Conservation (phyloP, 2,113 vertebrate species). For the Saguinus midas region DNA sequence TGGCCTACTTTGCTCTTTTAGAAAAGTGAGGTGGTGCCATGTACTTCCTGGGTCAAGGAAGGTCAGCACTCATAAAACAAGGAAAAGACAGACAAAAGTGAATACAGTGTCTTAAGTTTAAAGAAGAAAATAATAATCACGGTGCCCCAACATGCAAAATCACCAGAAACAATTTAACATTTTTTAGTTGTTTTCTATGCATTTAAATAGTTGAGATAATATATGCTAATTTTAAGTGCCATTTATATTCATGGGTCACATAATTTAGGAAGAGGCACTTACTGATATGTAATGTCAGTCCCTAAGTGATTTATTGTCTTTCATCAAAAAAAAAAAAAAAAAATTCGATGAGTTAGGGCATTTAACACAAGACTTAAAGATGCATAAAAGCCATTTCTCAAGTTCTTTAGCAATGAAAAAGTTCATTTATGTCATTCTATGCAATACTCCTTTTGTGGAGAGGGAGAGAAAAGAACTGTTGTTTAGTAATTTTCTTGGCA, state of each 20-base stretch:
- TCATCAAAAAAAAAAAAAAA: constrained; percentile 58
- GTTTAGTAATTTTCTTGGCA: constrained; percentile 72
- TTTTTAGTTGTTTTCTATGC: neutral
- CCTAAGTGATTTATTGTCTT: constrained; percentile 44
- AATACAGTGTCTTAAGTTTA: neutral
- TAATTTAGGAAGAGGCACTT: constrained; percentile 33
- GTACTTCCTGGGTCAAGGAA: neutral
- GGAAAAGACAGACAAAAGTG: neutral
- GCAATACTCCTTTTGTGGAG: constrained; percentile 70
- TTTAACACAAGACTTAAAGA: constrained; percentile 54
- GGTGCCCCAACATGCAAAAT: neutral
- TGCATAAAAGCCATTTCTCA: constrained; percentile 69
- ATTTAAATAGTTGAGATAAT: neutral
- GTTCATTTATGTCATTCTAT: constrained; percentile 66
- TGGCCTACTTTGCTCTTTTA: neutral
- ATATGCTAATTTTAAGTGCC: neutral
- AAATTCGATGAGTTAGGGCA: constrained; percentile 38
- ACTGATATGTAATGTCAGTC: neutral
- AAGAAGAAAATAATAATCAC: constrained; percentile 10
- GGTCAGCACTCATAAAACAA: neutral
- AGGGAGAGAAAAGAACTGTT: constrained; percentile 72
- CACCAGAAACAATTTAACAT: neutral
- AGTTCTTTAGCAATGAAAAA: constrained; percentile 73
- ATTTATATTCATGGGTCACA: neutral
- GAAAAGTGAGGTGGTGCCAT: neutral